phyloP scores from a whole-genome alignment of 2,113 vertebrate species.

The Thalassoma bifasciatum region DNA sequence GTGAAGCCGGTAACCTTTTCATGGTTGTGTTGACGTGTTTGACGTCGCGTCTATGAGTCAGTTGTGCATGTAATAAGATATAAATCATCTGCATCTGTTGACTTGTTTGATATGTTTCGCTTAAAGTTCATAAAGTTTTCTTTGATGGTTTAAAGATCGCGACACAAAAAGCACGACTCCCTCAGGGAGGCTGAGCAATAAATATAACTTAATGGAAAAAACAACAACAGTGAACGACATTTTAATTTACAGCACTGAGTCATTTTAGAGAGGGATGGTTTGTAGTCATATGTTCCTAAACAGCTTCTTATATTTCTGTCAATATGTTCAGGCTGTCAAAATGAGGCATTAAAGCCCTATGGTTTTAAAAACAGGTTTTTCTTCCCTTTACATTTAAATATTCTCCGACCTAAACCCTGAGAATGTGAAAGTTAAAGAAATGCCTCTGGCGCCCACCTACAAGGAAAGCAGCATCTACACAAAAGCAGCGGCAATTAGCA shows the following conservation, averaged over 20 bases:
- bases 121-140: background rate
- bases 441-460: too few species aligned
- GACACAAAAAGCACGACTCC: background rate
- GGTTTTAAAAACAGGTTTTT: too few species aligned
- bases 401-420: too few species aligned
- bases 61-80: slow-evolving; percentile 9
- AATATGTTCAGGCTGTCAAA: too few species aligned
- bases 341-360: too few species aligned
- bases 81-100: slow-evolving; percentile 20
- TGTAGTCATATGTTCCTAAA: background rate
- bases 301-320: too few species aligned
- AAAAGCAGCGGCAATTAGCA: too few species aligned
- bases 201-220: slow-evolving; percentile 18
- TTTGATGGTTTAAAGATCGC: slow-evolving; percentile 19
- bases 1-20: slow-evolving; percentile 9
- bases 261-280: background rate
- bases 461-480: too few species aligned
- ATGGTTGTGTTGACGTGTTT: slow-evolving; percentile 20
- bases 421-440: too few species aligned
- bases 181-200: slow-evolving; percentile 1
- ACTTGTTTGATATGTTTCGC: slow-evolving; percentile 14
- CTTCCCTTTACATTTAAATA: too few species aligned
- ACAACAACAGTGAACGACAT: background rate
- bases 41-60: slow-evolving; percentile 21
- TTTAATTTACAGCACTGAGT: background rate